phyloP scores from a whole-genome alignment of 2,888 invertebrate species.

The Monochamus alternatus region DNA sequence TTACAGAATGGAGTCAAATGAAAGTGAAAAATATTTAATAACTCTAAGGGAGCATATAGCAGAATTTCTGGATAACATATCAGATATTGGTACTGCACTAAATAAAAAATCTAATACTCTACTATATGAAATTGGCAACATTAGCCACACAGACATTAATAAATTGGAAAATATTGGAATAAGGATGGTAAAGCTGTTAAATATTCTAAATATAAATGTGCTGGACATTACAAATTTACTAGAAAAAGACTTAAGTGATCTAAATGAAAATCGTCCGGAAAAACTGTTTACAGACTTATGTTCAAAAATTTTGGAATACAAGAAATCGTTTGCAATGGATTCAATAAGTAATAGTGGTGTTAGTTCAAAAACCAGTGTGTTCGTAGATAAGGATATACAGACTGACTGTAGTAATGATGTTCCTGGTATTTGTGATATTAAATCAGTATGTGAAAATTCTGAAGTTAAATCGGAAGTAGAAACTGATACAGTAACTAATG shows the following conservation, averaged over 20 bases:
- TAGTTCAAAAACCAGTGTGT: not conserved
- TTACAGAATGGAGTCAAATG: constrained; percentile 7
- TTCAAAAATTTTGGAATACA: constrained; percentile 31
- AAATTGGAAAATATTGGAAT: constrained; percentile 29
- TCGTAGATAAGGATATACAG: not conserved
- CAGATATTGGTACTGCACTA: constrained; percentile 4
- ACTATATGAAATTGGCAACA: constrained; percentile 6
- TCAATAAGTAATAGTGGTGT: constrained; percentile 3
- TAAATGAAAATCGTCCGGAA: constrained; percentile 22
- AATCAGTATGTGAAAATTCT: not conserved
- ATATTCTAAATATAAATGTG: constrained; percentile 25
- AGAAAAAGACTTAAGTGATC: constrained; percentile 10
- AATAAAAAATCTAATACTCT: constrained; percentile 2
- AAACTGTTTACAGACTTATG: constrained; percentile 30
- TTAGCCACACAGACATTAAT: not conserved
- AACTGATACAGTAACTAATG: not conserved
- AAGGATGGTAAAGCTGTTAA: constrained; percentile 29
- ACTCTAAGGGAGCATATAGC: not conserved
- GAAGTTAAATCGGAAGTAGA: not conserved
- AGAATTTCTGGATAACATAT: constrained; percentile 27
- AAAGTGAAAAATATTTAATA: constrained; percentile 8
- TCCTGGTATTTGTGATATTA: not conserved
- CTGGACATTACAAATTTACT: constrained; percentile 24
- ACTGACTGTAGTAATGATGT: not conserved
- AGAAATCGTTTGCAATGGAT: not conserved